Evolutionary conservation across 1,140 invertebrate species (phyloP).

Genomic region (Delia radicum): DNA sequence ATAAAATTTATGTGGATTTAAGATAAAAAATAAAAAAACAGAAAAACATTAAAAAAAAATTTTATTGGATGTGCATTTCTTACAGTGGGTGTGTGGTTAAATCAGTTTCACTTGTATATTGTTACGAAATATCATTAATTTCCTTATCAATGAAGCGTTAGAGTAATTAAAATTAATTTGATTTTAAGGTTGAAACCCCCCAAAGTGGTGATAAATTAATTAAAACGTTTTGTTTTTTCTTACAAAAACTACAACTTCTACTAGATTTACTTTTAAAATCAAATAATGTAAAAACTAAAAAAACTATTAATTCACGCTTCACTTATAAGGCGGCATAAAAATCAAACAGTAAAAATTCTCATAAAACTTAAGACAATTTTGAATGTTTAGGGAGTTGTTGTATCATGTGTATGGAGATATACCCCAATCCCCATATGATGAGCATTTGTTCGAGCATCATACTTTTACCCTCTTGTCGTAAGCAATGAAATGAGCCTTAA

Average conservation of each 20-base stretch:
- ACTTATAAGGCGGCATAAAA: neutral
- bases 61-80: neutral
- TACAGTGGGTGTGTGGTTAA: neutral
- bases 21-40: neutral
- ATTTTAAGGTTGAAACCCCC: slow-evolving; percentile 7
- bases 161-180: slow-evolving; percentile 1
- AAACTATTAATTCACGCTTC: slow-evolving; percentile 1
- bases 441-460: neutral
- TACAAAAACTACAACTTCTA: slow-evolving; percentile 3
- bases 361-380: neutral
- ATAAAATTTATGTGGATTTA: neutral
- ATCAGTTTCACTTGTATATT: neutral
- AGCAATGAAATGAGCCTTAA: neutral
- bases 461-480: neutral
- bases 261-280: neutral
- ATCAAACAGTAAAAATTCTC: too few species aligned
- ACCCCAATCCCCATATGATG: neutral
- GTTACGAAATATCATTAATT: neutral
- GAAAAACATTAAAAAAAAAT: neutral
- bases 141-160: slow-evolving; percentile 9
- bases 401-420: too few species aligned
- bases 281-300: neutral
- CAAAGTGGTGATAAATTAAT: slow-evolving; percentile 22
- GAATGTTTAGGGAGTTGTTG: neutral
- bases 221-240: too few species aligned